Base-by-base conservation (phyloP, 2,888 invertebrate species). In the Patella caerulea region DNA sequence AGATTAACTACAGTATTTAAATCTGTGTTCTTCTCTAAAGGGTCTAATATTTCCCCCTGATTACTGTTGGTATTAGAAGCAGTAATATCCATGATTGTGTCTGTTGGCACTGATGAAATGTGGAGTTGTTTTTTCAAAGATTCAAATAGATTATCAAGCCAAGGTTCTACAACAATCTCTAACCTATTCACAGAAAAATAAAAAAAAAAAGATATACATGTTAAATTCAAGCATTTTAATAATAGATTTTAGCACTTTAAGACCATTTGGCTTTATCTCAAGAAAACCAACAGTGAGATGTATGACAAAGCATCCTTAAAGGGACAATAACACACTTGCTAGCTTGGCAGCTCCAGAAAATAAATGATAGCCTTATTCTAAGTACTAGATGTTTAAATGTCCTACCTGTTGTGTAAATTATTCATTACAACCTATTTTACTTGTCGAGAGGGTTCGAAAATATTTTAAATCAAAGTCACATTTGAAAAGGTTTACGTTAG, bases 101-200 rank as follows among this genome's bases (percentile, higher is more conserved):
- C 65, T 65, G 65, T 65, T n/a, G 72, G 45, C 19, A 72, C 12
- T 12, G 72, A 52, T 34, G 19, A 72, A 52, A 78, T 65, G 45
- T 45, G 45, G 7, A 89, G 81, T 45, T 85, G 84, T 34, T 80
- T 83, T 78, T 88, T 88, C 12, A 93, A 78, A 12, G 91, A 89
- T 69, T 88, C 85, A 86, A 90, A 92, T 24, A 93, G 82, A 80
- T 90, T 90, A 78, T 92, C 92, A 71, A 93, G 91, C 93, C 93
- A 94, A 1, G 93, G 93, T 80, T 94, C 93, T 17, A 86, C 90
- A 12, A 90, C 92, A 17, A 91, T 82, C 84, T 93, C 93, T 71
- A 93, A 86, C 9, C 93, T 93, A 78, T 56, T 78, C 79, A 74
- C 69, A 52, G 34, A 75, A 56, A 14, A 24, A 24, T 24, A 24